phyloP scores from a whole-genome alignment of 2,113 vertebrate genomes.

The Trichechus manatus region DNA sequence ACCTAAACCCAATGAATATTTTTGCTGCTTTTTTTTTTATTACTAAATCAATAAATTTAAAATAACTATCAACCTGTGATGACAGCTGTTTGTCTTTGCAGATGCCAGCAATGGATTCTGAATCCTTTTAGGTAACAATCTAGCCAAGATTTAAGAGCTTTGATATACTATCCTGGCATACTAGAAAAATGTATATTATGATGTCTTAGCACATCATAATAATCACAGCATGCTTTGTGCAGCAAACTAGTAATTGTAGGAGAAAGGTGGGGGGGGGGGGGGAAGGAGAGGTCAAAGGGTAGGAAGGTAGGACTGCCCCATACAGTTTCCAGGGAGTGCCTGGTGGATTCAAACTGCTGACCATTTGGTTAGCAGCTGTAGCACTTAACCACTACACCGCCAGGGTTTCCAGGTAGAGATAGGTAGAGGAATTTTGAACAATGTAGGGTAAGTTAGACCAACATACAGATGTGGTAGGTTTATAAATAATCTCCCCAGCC shows the following conservation, averaged over 20 bases:
- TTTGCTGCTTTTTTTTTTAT: not conserved
- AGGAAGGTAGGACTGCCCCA: not conserved
- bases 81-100: not conserved
- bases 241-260: not conserved
- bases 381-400: no score
- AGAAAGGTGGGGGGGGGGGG: not conserved
- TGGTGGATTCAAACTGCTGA: no score
- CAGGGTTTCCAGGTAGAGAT: no score
- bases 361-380: no score
- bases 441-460: not conserved
- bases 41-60: not conserved
- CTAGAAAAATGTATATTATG: not conserved
- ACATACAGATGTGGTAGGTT: not conserved
- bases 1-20: not conserved
- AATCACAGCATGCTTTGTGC: not conserved
- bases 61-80: not conserved
- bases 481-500: not conserved
- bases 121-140: not conserved
- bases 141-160: constrained; percentile 1
- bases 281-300: not conserved
- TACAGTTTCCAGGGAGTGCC: no score
- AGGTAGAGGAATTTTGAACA: not conserved
- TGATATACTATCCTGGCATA: not conserved
- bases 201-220: not conserved
- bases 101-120: not conserved